Percentiles rank a stretch among this genome's conserved stretches.
These are phyloP conservation scores for Cyphomyrus discorhynchus DNA, from an alignment of 2,113 vertebrate genomes.

Conservation along the genomic window DNA sequence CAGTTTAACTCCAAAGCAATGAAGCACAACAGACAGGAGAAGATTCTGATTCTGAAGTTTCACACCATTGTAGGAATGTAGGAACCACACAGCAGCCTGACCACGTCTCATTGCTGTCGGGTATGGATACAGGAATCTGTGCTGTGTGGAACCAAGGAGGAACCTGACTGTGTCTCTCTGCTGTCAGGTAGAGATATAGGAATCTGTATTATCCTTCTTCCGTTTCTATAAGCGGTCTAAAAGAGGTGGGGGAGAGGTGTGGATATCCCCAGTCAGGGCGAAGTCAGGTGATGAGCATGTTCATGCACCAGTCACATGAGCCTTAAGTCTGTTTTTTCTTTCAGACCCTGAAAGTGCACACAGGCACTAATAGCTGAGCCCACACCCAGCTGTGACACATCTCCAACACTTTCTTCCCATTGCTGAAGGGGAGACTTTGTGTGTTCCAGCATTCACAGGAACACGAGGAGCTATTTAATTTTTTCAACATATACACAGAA, in stretches of 20 bases:
- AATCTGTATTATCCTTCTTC: background rate
- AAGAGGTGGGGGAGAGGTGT: background rate
- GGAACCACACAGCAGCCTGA: background rate
- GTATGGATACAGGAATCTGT: background rate
- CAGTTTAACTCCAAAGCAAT: background rate
- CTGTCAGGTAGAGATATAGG: background rate
- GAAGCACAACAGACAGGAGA: background rate
- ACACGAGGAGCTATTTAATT: background rate
- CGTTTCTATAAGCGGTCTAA: background rate
- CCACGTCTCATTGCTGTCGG: background rate
- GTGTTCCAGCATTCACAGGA: background rate
- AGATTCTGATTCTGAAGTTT: background rate
- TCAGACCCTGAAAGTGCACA: background rate
- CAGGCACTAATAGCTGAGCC: background rate
- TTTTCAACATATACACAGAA: background rate
- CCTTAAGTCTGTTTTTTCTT: background rate
- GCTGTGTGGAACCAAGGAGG: background rate
- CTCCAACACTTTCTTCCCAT: background rate
- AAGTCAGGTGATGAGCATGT: background rate
- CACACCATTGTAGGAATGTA: background rate
- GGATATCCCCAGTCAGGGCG: background rate
- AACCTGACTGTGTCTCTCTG: background rate
- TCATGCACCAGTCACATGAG: background rate
- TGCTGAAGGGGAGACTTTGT: background rate
- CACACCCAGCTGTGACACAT: background rate